phyloP scores from a whole-genome alignment of 2,797 vertebrate genomes.

The Acrossocheilus fasciatus region DNA sequence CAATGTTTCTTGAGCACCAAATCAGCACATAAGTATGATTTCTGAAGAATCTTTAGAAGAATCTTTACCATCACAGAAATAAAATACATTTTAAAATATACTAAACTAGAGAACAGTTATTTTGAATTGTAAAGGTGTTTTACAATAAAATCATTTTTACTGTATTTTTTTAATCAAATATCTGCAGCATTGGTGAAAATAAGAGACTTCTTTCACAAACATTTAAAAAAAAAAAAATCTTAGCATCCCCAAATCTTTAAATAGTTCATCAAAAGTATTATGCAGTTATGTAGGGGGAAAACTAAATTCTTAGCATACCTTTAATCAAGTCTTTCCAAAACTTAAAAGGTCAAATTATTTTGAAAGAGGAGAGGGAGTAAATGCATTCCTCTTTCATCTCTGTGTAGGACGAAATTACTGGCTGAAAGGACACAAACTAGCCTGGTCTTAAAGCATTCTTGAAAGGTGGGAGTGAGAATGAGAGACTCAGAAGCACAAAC shows the following conservation, averaged over 20 bases:
- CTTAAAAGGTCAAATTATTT: not conserved
- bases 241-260: not conserved
- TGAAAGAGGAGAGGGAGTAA: not conserved
- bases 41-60: not conserved
- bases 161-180: not conserved
- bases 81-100: not conserved
- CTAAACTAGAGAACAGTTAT: no score
- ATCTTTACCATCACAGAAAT: not conserved
- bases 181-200: not conserved
- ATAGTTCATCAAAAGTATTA: not conserved
- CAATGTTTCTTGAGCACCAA: not conserved
- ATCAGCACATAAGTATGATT: not conserved
- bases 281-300: not conserved
- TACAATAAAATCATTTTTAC: no score
- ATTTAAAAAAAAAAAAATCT: not conserved
- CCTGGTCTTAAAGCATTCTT: conserved; percentile 17
- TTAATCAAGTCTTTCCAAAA: not conserved
- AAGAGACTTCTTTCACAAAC: not conserved
- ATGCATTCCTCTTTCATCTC: conserved; percentile 5
- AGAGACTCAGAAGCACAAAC: conserved; percentile 4
- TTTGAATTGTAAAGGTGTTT: no score
- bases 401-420: conserved; percentile 4
- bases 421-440: not conserved
- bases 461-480: conserved; percentile 5
- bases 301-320: not conserved